These are phyloP conservation scores for Argynnis bischoffii DNA, from an alignment of 2,888 invertebrate species.

Conservation along the genomic window DNA sequence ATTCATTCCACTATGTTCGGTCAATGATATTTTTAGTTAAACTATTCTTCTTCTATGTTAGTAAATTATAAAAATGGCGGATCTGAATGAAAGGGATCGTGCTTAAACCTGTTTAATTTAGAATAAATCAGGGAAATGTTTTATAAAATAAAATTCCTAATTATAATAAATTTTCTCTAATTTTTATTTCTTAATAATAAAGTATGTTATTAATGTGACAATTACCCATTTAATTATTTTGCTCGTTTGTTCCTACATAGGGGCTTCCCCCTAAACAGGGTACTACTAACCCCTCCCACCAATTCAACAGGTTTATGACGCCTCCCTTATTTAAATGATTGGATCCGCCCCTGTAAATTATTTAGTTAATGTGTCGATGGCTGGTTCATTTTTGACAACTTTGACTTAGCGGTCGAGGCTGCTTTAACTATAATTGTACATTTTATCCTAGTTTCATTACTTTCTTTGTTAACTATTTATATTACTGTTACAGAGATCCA, in stretches of 20 bases:
- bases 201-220: too few species aligned
- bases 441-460: constrained; percentile 64
- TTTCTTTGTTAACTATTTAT: constrained; percentile 82
- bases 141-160: too few species aligned
- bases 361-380: constrained; percentile 53
- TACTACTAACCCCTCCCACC: constrained; percentile 18
- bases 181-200: too few species aligned
- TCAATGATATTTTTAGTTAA: constrained; percentile 49
- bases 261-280: constrained; percentile 5
- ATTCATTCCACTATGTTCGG: constrained; percentile 66
- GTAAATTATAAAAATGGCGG: constrained; percentile 17
- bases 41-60: constrained; percentile 15
- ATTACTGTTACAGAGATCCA: constrained; percentile 76
- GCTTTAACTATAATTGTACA: constrained; percentile 66
- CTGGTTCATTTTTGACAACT: constrained; percentile 42
- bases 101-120: constrained; percentile 1
- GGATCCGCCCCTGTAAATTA: constrained; percentile 54
- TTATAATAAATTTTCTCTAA: too few species aligned
- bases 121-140: background rate
- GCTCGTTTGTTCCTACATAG: constrained; percentile 1
- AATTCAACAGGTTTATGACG: constrained; percentile 19
- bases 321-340: constrained; percentile 23
- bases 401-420: constrained; percentile 51
- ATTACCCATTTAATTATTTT: too few species aligned
- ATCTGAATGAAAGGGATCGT: constrained; percentile 1